A percentile compares a stretch with the other conserved stretches of the same genome.
Conservation (phyloP, 2,888 invertebrate species). For the Laspeyria flexula region DNA sequence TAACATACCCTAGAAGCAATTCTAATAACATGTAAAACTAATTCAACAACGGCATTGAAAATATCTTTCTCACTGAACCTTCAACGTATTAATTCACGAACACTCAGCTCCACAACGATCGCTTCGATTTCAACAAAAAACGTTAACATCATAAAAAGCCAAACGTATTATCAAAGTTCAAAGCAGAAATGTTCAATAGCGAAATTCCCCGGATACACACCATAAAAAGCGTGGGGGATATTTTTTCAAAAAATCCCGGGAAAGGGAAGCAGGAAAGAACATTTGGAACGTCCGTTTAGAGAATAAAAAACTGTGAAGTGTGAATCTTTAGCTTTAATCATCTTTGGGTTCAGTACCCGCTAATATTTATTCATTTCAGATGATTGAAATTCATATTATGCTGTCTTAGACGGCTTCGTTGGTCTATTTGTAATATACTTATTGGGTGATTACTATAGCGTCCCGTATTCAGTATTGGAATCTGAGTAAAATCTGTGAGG, state of each 20-base stretch:
- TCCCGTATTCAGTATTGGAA: too few relatives aligned
- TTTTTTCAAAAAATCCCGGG: constrained; percentile 28
- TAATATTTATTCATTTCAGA: too few relatives aligned
- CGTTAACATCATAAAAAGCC: constrained; percentile 14
- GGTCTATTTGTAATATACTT: too few relatives aligned
- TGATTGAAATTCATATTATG: too few relatives aligned
- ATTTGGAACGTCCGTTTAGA: constrained; percentile 47
- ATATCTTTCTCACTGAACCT: too few relatives aligned
- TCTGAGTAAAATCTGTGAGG: too few relatives aligned
- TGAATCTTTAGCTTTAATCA: background rate
- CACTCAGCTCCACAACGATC: background rate
- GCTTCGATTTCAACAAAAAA: background rate
- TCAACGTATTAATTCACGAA: too few relatives aligned
- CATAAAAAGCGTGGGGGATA: constrained; percentile 27
- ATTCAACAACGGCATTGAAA: too few relatives aligned
- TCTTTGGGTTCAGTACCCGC: background rate
- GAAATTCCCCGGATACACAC: constrained; percentile 19
- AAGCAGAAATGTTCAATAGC: constrained; percentile 28
- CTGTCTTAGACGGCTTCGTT: too few relatives aligned
- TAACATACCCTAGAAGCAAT: too few relatives aligned
- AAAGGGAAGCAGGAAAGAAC: constrained; percentile 30
- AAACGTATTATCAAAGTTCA: constrained; percentile 28
- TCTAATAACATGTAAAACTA: too few relatives aligned
- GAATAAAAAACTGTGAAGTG: constrained; percentile 44
- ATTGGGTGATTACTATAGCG: too few relatives aligned